Evolutionary conservation across 2,113 vertebrate genomes (phyloP).

Genomic region (Nycticebus coucang): DNA sequence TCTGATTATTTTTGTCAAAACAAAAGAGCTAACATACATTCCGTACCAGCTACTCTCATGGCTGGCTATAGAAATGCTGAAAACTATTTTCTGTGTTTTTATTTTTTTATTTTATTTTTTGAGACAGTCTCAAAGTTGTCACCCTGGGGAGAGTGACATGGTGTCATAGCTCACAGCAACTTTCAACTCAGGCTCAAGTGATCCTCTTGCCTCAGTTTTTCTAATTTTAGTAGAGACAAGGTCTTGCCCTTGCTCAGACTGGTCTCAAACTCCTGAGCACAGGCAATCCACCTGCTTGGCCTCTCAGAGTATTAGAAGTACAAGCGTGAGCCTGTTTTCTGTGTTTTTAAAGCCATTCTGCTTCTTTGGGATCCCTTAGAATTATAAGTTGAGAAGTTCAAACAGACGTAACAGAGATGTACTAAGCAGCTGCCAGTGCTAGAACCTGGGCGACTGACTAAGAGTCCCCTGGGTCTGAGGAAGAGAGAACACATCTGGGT

Average conservation of each 20-base stretch:
- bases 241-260: no score
- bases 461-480: background rate
- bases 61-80: background rate
- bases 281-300: no score
- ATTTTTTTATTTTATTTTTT: no score
- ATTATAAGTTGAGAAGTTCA: background rate
- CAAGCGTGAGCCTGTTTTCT: background rate
- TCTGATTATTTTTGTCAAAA: background rate
- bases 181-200: no score
- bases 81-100: background rate
- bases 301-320: no score
- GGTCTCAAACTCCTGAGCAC: no score
- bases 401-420: accelerated
- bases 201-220: no score
- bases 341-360: background rate
- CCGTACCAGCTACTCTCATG: background rate
- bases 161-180: no score
- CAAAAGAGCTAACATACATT: background rate
- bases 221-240: no score
- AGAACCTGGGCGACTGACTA: background rate
- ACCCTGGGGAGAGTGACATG: no score
- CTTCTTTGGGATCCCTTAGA: background rate
- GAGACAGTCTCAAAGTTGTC: no score
- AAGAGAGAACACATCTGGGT: background rate
- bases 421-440: background rate